Percentiles rank a stretch among this genome's conserved stretches.
phyloP scores from a whole-genome alignment of 2,888 invertebrate genomes.

The Phragmatobia fuliginosa region DNA sequence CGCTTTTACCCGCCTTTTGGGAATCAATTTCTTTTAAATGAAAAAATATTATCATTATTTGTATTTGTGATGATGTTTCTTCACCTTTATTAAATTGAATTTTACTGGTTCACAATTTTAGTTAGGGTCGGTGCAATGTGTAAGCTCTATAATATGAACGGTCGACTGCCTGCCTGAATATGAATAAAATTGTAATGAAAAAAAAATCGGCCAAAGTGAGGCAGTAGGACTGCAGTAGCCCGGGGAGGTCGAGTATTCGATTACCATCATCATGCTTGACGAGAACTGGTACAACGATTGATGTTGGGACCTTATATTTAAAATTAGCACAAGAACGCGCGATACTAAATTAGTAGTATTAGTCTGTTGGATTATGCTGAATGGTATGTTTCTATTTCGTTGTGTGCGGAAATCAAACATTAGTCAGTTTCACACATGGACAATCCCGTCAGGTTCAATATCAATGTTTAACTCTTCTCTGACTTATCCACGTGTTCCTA shows the following conservation, averaged over 20 bases:
- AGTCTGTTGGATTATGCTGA: too few relatives aligned
- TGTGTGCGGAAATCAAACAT: too few relatives aligned
- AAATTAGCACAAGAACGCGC: too few relatives aligned
- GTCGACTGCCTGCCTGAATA: neutral
- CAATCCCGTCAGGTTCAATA: neutral
- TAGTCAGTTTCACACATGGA: neutral
- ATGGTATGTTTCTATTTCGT: too few relatives aligned
- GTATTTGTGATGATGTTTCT: neutral
- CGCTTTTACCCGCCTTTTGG: slow-evolving; percentile 16
- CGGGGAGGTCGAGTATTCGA: neutral
- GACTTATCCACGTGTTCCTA: neutral
- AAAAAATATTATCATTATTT: neutral
- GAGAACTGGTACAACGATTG: too few relatives aligned
- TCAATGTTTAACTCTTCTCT: neutral
- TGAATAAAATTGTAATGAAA: too few relatives aligned
- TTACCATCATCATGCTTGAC: too few relatives aligned
- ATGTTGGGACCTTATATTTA: too few relatives aligned
- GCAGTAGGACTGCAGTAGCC: neutral
- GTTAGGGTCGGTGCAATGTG: neutral
- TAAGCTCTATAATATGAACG: neutral
- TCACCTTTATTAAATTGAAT: neutral
- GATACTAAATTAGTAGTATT: too few relatives aligned
- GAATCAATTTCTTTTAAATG: neutral
- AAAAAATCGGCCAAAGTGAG: neutral
- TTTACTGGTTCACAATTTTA: neutral